Evolutionary conservation across 2,797 vertebrate genomes (phyloP).

Genomic region (Enteromius fasciolatus): DNA sequence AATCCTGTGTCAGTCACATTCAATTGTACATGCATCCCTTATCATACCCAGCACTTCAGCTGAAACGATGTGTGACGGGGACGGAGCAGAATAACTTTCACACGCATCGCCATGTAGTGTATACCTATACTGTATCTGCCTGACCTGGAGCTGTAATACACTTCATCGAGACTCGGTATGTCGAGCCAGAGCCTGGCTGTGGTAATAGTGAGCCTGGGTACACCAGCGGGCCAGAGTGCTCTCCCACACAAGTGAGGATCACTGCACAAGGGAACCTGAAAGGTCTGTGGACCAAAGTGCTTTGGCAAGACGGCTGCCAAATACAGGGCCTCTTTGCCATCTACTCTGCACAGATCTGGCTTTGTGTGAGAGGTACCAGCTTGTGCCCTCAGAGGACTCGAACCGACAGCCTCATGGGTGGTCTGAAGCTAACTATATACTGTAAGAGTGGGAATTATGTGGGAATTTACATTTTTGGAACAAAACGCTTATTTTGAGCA

Average conservation of each 20-base stretch:
- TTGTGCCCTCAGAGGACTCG: not conserved
- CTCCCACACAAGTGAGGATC: conserved; percentile 38
- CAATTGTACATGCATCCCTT: conserved; percentile 32
- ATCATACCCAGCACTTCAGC: conserved; percentile 31
- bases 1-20: conserved; percentile 37
- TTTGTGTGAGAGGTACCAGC: conserved; percentile 37
- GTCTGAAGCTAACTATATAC: not conserved
- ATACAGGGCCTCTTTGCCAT: not conserved
- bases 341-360: conserved; percentile 34
- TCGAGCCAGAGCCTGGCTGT: conserved; percentile 1
- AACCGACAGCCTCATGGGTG: not conserved
- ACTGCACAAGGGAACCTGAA: conserved; percentile 26
- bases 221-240: conserved; percentile 29
- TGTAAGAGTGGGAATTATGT: not conserved
- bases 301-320: conserved; percentile 48
- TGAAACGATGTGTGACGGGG: conserved; percentile 42
- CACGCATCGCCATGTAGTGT: conserved; percentile 14
- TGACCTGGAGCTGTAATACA: conserved; percentile 32
- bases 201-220: conserved; percentile 34
- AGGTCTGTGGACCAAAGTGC: conserved; percentile 45
- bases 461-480: not conserved
- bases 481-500: not conserved
- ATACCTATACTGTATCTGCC: conserved; percentile 13
- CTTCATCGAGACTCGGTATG: not conserved
- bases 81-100: conserved; percentile 35